Percentiles rank a stretch among this genome's conserved stretches.
These are phyloP conservation scores for Microctonus brassicae DNA, from an alignment of 2,888 invertebrate genomes.

Conservation along the genomic window DNA sequence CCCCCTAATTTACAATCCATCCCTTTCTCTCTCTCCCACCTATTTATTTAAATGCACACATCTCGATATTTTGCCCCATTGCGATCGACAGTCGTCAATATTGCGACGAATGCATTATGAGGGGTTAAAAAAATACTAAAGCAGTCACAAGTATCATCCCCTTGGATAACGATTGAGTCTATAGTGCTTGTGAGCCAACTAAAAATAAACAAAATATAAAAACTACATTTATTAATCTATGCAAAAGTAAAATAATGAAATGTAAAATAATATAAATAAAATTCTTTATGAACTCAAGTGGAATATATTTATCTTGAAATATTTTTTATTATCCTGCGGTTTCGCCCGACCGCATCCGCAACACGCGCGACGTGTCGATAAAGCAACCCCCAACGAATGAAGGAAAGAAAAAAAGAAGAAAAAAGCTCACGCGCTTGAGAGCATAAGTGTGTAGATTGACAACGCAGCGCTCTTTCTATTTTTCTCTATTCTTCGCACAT, in stretches of 20 bases:
- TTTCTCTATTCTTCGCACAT: background rate
- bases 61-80: background rate
- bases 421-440: background rate
- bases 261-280: background rate
- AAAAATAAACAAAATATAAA: too few species aligned
- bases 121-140: conserved; percentile 23
- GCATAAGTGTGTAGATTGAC: background rate
- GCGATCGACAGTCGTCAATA: conserved; percentile 41
- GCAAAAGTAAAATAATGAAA: background rate
- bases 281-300: background rate
- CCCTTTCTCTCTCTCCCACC: conserved; percentile 4
- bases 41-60: background rate
- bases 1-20: conserved; percentile 15
- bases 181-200: too few species aligned
- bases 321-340: conserved; percentile 38
- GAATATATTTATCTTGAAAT: conserved; percentile 35
- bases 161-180: too few species aligned
- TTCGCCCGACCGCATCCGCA: conserved; percentile 27
- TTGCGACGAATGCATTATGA: conserved; percentile 13
- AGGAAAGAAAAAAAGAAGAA: too few species aligned
- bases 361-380: conserved; percentile 31
- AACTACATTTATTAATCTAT: too few species aligned
- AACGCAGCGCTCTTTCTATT: background rate
- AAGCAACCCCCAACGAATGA: conserved; percentile 8
- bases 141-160: too few species aligned